Percentiles rank a stretch among this genome's conserved stretches.
Evolutionary conservation across 2,113 vertebrate species (phyloP).

Genomic region (Hystrix cristata): DNA sequence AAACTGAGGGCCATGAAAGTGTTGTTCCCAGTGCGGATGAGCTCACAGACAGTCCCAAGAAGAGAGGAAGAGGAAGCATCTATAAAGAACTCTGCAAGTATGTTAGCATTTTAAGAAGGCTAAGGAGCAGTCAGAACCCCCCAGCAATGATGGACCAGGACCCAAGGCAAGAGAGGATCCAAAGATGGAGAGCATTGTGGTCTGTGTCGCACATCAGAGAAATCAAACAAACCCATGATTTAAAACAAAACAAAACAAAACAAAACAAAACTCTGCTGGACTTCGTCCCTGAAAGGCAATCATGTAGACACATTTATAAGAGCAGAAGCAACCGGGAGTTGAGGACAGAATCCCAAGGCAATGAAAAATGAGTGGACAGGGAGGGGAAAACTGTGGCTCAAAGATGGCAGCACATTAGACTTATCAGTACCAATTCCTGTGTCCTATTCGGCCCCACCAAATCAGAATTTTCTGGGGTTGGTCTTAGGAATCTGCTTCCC

Average conservation of each 20-base stretch:
- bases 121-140: background rate
- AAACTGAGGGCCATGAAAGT: background rate
- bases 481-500: background rate
- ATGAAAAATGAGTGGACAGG: background rate
- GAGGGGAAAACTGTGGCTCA: background rate
- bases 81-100: background rate
- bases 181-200: background rate
- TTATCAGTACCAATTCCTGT: too few relatives aligned
- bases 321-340: background rate
- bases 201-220: background rate
- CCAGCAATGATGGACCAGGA: background rate
- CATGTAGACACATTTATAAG: background rate
- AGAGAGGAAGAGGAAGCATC: background rate
- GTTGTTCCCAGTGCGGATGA: background rate
- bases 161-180: background rate
- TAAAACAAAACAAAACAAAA: background rate
- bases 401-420: background rate
- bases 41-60: background rate
- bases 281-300: background rate
- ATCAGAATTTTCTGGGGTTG: background rate
- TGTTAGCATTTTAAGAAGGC: background rate
- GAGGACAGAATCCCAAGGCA: background rate
- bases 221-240: background rate
- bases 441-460: background rate
- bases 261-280: background rate